These are phyloP conservation scores for Axinella damicornis DNA, from an alignment of 37 sponge, comb jelly and placozoan genomes.

Conservation along the genomic window DNA sequence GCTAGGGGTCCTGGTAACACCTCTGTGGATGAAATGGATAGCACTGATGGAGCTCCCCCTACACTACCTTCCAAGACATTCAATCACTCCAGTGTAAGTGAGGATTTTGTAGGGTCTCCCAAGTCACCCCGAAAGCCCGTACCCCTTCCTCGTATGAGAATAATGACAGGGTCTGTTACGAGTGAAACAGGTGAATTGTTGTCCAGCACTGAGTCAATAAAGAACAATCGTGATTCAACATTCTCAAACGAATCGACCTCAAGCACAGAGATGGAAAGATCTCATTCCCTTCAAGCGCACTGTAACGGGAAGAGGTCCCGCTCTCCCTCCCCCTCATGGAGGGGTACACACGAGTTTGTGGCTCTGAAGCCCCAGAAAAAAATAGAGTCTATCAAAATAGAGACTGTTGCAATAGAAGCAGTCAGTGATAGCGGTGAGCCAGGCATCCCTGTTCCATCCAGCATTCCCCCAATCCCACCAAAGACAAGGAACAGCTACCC, in stretches of 20 bases:
- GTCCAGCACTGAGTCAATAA: conserved; percentile 18
- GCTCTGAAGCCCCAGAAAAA: not conserved
- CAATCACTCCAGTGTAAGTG: not conserved
- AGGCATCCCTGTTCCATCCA: too few relatives aligned
- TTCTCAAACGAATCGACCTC: conserved; percentile 3
- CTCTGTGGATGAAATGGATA: not conserved
- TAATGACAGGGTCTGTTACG: too few relatives aligned
- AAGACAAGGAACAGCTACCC: not conserved
- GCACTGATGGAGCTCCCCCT: not conserved
- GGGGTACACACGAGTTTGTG: not conserved
- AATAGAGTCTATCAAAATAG: not conserved
- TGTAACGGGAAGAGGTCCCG: not conserved
- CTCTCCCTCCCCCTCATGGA: not conserved
- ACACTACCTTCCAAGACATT: not conserved
- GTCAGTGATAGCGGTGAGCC: too few relatives aligned
- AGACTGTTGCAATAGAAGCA: not conserved
- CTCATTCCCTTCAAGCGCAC: not conserved
- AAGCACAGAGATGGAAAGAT: conserved; percentile 2
- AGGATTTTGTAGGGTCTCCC: too few relatives aligned
- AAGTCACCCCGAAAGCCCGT: too few relatives aligned
- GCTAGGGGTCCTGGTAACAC: too few relatives aligned
- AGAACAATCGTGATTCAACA: not conserved
- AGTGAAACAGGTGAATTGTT: not conserved
- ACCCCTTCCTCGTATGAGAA: too few relatives aligned
- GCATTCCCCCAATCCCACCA: too few relatives aligned